Percentiles rank a stretch among this genome's conserved stretches.
These are phyloP conservation scores for Plagodis dolabraria DNA, from an alignment of 2,888 invertebrate species.

Conservation along the genomic window DNA sequence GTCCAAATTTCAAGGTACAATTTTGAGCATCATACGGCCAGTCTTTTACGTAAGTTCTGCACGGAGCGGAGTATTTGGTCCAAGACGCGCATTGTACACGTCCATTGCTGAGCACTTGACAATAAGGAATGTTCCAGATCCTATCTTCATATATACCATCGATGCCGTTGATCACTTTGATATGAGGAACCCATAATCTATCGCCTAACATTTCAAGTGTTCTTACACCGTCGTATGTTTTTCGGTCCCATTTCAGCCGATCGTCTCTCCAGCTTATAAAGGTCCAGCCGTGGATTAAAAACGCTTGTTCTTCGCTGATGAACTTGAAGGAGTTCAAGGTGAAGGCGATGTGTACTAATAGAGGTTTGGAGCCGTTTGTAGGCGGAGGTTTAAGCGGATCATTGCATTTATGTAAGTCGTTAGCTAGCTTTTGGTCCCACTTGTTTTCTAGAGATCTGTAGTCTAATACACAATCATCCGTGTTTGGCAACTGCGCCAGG, in stretches of 20 bases:
- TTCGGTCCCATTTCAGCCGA: slow-evolving; percentile 52
- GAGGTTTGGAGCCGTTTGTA: slow-evolving; percentile 10
- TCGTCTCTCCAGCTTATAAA: slow-evolving; percentile 44
- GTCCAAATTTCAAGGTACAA: slow-evolving; percentile 45
- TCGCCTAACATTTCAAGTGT: slow-evolving; percentile 11
- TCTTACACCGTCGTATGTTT: slow-evolving; percentile 43
- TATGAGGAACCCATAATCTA: slow-evolving; percentile 45
- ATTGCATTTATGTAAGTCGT: slow-evolving; percentile 25
- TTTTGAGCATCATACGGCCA: slow-evolving; percentile 56
- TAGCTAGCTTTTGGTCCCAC: slow-evolving; percentile 40
- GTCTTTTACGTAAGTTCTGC: slow-evolving; percentile 44
- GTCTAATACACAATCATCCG: slow-evolving; percentile 29
- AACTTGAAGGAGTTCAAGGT: slow-evolving; percentile 48
- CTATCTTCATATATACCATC: slow-evolving; percentile 13
- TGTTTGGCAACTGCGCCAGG: slow-evolving; percentile 6
- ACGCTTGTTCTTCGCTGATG: slow-evolving; percentile 38
- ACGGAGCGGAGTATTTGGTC: slow-evolving; percentile 22
- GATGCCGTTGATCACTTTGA: slow-evolving; percentile 42
- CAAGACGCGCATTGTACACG: slow-evolving; percentile 11
- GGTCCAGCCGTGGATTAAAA: slow-evolving; percentile 41
- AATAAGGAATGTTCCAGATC: slow-evolving; percentile 14
- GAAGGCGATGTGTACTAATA: slow-evolving; percentile 38
- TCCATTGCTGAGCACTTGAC: slow-evolving; percentile 30
- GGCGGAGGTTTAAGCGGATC: slow-evolving; percentile 3
- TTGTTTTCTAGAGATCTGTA: slow-evolving; percentile 29